Evolutionary conservation across 2,888 invertebrate genomes (phyloP).

Genomic region (Siphlonurus alternatus): DNA sequence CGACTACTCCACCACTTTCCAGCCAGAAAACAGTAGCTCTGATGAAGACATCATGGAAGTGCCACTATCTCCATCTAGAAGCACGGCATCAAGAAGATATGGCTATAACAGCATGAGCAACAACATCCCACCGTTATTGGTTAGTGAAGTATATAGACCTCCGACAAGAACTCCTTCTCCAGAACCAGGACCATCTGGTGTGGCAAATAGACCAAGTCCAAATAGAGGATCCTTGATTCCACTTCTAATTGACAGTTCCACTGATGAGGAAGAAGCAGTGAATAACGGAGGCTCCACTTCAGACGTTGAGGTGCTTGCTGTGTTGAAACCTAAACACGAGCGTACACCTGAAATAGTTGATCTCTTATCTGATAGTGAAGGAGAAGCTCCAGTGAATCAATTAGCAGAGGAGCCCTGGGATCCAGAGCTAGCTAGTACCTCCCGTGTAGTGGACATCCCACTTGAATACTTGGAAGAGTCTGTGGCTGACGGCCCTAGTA

Average conservation of each 20-base stretch:
- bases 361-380: constrained; percentile 38
- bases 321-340: constrained; percentile 46
- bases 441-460: no score
- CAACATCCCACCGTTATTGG: not conserved
- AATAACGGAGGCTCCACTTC: no score
- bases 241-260: not conserved
- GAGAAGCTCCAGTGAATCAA: constrained; percentile 13
- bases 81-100: no score
- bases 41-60: not conserved
- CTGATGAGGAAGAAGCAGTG: not conserved
- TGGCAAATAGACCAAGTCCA: not conserved
- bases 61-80: not conserved
- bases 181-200: not conserved
- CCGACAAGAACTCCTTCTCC: not conserved
- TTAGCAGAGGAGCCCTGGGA: not conserved
- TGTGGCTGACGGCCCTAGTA: not conserved
- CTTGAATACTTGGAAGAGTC: not conserved
- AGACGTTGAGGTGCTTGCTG: constrained; percentile 43
- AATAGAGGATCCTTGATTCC: not conserved
- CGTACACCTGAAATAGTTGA: constrained; percentile 48
- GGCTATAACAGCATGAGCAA: no score
- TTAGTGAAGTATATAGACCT: no score
- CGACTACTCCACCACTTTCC: not conserved
- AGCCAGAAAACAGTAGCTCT: not conserved
- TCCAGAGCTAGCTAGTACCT: not conserved